Evolutionary conservation across 2,797 vertebrate genomes (phyloP), one percentile per base, ranked within the genome.

Genomic region (Sebastes matsubarae): DNA sequence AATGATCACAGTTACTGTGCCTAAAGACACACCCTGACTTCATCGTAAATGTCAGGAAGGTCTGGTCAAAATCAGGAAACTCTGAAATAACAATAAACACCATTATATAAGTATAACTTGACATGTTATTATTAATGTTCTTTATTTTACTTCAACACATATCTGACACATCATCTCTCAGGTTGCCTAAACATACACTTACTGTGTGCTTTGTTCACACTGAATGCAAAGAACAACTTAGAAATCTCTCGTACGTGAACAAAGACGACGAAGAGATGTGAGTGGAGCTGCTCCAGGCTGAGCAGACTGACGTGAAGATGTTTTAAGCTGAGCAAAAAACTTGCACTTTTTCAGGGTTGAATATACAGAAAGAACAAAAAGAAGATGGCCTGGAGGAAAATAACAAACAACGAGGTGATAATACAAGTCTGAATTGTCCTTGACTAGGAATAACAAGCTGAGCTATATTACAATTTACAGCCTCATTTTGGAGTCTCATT

Each of bases 61-160:
- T 46, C 75, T 68, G 30, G 29, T 54, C 42, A 68, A 78, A 80
- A 63, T 61, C 71, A 68, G 50, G 61, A 81, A 83, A 75, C 22
- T 55, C 63, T 75, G 68, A 75, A 65, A 81, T 68, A 75, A 87
- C 77, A 86, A 72, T 22, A 27, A 57, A 64, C 55, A 68, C 29
- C 2, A 59, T 42, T n/a, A 69, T 59, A 25, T 3, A 8, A 64
- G 8, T 29, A 64, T 59, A 83, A 46, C 24, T 22, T 68, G 46
- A 61, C 61, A 46, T 54, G 63, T 34, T 68, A 50, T 72, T 24
- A 69, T 77, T 46, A 66, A 72, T 70, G 69, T 32, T 59, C 24
- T 52, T 63, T 46, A 38, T 60, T 78, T 30, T 36, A 42, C 27
- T 32, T 58, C 6, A 18, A 36, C 25, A 29, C 10, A 46, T 18